Conservation (phyloP, 35 echinoderm and acorn worm species). For the Eucidaris tribuloides region DNA sequence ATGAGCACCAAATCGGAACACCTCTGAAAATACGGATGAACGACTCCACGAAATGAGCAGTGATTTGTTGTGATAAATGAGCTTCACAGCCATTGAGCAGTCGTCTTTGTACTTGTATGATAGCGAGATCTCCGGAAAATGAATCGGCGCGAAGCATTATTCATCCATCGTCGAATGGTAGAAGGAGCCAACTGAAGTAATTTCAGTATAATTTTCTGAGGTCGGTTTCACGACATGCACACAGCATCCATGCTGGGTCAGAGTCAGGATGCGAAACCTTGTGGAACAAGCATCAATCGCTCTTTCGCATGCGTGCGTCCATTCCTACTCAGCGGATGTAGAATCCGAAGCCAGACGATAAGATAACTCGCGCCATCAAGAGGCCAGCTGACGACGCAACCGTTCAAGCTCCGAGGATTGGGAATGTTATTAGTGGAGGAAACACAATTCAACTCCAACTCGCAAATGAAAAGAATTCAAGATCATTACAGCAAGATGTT, state of each 20-base stretch:
- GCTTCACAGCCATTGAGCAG: constrained; percentile 71
- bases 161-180: constrained; percentile 84
- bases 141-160: constrained; percentile 88
- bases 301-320: constrained; percentile 53
- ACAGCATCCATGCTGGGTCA: constrained; percentile 40
- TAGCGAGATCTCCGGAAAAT: constrained; percentile 69
- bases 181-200: constrained; percentile 94
- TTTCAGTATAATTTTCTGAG: constrained; percentile 89
- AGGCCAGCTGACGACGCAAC: constrained; percentile 25
- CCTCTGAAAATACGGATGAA: constrained; percentile 49
- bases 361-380: constrained; percentile 59
- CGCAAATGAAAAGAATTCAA: constrained; percentile 15
- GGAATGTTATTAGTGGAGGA: constrained; percentile 29
- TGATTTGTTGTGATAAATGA: constrained; percentile 99
- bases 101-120: constrained; percentile 78
- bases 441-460: constrained; percentile 57
- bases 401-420: constrained; percentile 48
- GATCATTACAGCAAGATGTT: constrained; percentile 1
- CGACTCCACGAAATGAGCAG: constrained; percentile 69
- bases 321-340: constrained; percentile 90
- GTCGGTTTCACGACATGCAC: constrained; percentile 77
- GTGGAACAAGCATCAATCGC: constrained; percentile 50
- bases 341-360: constrained; percentile 88
- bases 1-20: constrained; percentile 61
- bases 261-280: constrained; percentile 52